These are phyloP conservation scores for Willisornis vidua DNA, from an alignment of 2,113 vertebrate species.

Conservation along the genomic window DNA sequence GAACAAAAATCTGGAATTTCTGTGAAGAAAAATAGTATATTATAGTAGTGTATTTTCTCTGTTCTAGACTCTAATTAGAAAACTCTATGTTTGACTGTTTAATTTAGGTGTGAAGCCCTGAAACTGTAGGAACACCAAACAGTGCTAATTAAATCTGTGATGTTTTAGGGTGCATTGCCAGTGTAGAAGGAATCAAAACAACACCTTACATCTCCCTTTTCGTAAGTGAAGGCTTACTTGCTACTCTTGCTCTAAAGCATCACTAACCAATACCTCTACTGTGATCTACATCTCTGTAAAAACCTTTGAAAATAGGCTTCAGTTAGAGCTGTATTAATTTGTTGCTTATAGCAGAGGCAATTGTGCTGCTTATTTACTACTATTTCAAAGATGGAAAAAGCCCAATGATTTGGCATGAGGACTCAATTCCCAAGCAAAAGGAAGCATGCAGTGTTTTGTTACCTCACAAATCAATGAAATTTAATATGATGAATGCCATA, in stretches of 20 bases:
- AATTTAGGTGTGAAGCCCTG: background rate
- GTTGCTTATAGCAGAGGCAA: background rate
- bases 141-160: background rate
- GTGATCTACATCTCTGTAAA: background rate
- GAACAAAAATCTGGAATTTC: background rate
- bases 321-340: background rate
- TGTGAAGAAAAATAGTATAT: background rate
- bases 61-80: background rate
- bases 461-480: conserved; percentile 37
- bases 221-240: background rate
- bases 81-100: background rate
- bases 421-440: background rate
- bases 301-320: background rate
- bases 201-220: background rate
- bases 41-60: background rate
- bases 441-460: conserved; percentile 1
- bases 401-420: background rate
- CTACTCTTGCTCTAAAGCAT: background rate
- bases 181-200: background rate
- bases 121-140: background rate
- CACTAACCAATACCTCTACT: background rate
- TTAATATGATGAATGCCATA: background rate
- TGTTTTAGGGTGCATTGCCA: background rate
- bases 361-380: background rate
- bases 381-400: background rate